Percentiles rank a stretch among this genome's conserved stretches.
Evolutionary conservation across 2,113 vertebrate genomes (phyloP).

Genomic region (Leucosticte australis): DNA sequence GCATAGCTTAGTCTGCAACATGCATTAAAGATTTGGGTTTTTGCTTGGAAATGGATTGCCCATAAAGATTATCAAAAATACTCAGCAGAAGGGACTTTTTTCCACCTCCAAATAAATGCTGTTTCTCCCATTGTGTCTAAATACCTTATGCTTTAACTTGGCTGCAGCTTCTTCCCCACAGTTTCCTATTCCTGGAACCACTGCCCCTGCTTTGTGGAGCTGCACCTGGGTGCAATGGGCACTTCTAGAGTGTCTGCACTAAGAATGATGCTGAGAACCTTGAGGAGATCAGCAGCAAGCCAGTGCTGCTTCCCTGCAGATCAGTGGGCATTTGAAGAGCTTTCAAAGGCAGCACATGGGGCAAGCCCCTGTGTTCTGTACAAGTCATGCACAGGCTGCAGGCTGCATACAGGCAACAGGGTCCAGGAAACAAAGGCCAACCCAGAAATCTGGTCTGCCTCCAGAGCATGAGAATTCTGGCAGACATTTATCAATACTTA

Average conservation of each 20-base stretch:
- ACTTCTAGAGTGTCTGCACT: neutral
- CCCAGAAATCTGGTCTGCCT: neutral
- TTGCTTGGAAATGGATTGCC: neutral
- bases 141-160: neutral
- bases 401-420: neutral
- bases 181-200: neutral
- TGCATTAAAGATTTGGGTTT: fast-evolving
- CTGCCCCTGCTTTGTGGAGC: neutral
- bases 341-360: neutral
- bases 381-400: neutral
- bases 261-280: neutral
- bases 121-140: neutral
- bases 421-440: neutral
- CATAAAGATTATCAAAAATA: neutral
- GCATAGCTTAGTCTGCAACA: fast-evolving
- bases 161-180: neutral
- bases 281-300: neutral
- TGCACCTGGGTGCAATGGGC: neutral
- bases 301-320: neutral
- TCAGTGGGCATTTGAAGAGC: fast-evolving
- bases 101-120: neutral
- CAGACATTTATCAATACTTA: neutral
- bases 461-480: neutral
- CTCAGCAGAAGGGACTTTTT: neutral
- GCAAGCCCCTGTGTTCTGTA: neutral